phyloP scores from a whole-genome alignment of 2,797 vertebrate genomes.

The Halcyon badia region DNA sequence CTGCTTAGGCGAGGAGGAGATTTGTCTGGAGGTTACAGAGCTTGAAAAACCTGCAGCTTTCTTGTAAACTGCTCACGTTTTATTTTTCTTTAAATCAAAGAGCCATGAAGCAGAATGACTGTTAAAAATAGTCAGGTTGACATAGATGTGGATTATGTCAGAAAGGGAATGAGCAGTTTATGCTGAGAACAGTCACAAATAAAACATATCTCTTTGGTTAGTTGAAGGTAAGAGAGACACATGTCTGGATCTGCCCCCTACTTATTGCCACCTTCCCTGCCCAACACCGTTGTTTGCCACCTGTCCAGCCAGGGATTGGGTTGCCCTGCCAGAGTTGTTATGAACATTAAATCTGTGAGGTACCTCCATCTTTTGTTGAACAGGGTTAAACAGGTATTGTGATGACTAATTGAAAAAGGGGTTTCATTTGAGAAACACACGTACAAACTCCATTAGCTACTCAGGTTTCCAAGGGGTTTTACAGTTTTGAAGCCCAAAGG shows the following conservation, averaged over 20 bases:
- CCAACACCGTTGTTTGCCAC: neutral
- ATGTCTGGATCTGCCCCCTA: neutral
- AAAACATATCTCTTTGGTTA: neutral
- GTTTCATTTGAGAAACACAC: constrained; percentile 1
- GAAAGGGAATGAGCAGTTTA: neutral
- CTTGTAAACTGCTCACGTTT: neutral
- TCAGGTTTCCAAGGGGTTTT: constrained; percentile 28
- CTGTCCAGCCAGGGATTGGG: neutral
- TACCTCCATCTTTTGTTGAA: neutral
- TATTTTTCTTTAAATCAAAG: constrained; percentile 28
- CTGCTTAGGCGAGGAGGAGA: neutral
- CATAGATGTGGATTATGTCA: neutral
- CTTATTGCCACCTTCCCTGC: neutral
- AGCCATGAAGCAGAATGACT: neutral
- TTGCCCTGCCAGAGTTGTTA: neutral
- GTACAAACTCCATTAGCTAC: constrained; percentile 1
- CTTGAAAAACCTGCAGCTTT: neutral
- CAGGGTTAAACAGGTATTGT: neutral
- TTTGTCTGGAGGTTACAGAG: neutral
- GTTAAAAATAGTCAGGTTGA: neutral
- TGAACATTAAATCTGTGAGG: neutral
- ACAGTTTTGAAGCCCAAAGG: neutral
- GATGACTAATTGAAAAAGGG: neutral
- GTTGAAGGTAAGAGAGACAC: neutral
- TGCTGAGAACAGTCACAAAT: neutral